These are phyloP conservation scores for Mesodorylaimus sp. DNA, from an alignment of 2,888 invertebrate species.

Conservation along the genomic window DNA sequence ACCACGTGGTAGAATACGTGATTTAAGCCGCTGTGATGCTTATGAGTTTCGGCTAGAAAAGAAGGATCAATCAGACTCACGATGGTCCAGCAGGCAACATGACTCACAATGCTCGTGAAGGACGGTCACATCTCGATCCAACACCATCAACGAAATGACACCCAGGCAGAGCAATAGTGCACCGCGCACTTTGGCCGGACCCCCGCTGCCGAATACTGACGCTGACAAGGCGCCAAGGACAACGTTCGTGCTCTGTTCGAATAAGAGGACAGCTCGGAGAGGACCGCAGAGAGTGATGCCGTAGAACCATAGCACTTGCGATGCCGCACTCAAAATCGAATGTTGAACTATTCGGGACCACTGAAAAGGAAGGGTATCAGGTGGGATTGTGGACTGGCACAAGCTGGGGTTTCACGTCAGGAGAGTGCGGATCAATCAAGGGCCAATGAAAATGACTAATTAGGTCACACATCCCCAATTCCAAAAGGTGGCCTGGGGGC, in stretches of 20 bases:
- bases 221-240: conserved; percentile 35
- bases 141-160: conserved; percentile 36
- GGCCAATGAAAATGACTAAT: too few species aligned
- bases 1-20: conserved; percentile 37
- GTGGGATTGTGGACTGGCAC: too few species aligned
- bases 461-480: too few species aligned
- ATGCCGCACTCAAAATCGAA: conserved; percentile 31
- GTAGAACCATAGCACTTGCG: conserved; percentile 38
- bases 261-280: conserved; percentile 35
- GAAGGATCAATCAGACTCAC: too few species aligned
- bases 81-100: conserved; percentile 10
- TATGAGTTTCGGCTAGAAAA: conserved; percentile 32
- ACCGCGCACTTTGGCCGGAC: conserved; percentile 36
- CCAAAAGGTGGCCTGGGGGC: too few species aligned
- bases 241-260: conserved; percentile 37
- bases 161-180: conserved; percentile 36
- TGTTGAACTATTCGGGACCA: conserved; percentile 32
- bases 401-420: too few species aligned
- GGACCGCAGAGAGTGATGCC: conserved; percentile 41
- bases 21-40: conserved; percentile 35
- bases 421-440: too few species aligned
- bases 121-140: conserved; percentile 37
- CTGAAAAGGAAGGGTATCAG: conserved; percentile 18
- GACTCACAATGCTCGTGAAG: conserved; percentile 32
- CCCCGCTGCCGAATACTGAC: conserved; percentile 33